Percentiles rank a stretch among this genome's conserved stretches.
Conservation (phyloP, 2,888 invertebrate genomes). For the Chydorus sphaericus region DNA sequence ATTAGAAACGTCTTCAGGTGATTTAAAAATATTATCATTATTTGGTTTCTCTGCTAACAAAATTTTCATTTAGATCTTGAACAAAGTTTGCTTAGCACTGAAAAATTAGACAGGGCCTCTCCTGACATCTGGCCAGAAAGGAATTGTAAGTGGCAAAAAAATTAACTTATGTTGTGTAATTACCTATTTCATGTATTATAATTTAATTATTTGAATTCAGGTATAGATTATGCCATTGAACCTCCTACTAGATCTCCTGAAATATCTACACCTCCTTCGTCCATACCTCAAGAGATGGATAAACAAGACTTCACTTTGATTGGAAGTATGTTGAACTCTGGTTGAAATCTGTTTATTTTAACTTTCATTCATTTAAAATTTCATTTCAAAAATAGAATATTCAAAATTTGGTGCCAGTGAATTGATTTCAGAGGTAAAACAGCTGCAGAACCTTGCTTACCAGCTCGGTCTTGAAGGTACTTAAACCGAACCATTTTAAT, state of each 20-base stretch:
- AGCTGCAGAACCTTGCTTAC: slow-evolving; percentile 85
- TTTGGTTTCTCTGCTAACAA: too few species aligned
- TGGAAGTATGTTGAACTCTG: slow-evolving; percentile 69
- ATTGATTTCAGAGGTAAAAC: slow-evolving; percentile 81
- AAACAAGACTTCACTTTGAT: slow-evolving; percentile 45
- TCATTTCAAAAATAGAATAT: slow-evolving; percentile 29
- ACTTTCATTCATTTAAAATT: neutral
- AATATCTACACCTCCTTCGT: slow-evolving; percentile 3
- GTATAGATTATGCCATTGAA: slow-evolving; percentile 8
- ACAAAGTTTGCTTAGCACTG: slow-evolving; percentile 67
- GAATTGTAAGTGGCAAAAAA: slow-evolving; percentile 36
- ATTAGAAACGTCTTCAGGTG: too few species aligned
- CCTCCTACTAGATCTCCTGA: slow-evolving; percentile 38
- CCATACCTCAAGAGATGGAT: slow-evolving; percentile 15
- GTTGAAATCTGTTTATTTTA: neutral
- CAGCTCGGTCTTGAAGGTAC: slow-evolving; percentile 84
- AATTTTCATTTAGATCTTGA: too few species aligned
- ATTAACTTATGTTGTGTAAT: neutral
- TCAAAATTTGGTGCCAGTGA: slow-evolving; percentile 57
- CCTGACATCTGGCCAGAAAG: slow-evolving; percentile 94
- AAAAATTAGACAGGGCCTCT: slow-evolving; percentile 84
- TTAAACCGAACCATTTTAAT: too few species aligned
- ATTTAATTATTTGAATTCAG: slow-evolving; percentile 1
- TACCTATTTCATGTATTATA: neutral
- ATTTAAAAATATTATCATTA: too few species aligned